Base-by-base conservation (phyloP, 2,888 invertebrate genomes). In the Netelia inedita region DNA sequence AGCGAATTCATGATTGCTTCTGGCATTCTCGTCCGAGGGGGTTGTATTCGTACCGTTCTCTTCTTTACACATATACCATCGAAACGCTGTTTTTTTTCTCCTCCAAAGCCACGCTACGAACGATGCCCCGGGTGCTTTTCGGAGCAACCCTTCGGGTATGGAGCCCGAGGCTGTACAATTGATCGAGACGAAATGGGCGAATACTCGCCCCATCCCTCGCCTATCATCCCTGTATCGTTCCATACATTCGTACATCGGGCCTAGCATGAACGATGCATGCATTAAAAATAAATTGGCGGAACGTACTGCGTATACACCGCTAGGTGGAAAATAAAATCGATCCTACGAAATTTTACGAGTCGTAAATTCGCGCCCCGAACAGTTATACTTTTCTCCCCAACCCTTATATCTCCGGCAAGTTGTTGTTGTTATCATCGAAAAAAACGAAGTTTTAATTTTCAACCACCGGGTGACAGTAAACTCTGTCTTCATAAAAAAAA, bases 1-100 rank as follows among this genome's bases (percentile, higher is more conserved):
- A 76, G 72, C 78, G 78, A 79, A 61, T 80, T 71, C 72, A 78
- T 81, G 80, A 84, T 84, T 76, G 76, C 76, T 76, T 61, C 28
- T 69, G 61, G 69, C 69, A 14, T 79, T 73, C 73, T 72, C 69
- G 23, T 63, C 59, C 69, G 46, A 46, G 57, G 11, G n/a, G 28
- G 3, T 28, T 66, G 14, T 55, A 66, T 50, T 41, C 50, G 50
- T 41, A 61, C 21, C 41, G 21, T 53, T 23, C 74, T 75, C 61
- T 81, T 69, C 75, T 69, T 75, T 69, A 28, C 28, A 28, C 46
- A 11, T 46, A 43, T 46, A 43, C 75, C 75, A 69, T 81, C 28
- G 28, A 69, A 81, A 75, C 61, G 61, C 68, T 76, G 63, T 65
- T 63, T 23, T 69, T 46, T 53, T 71, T 71, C 63, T 46, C 16